Base-by-base conservation (phyloP, 2,888 invertebrate genomes). In the Gryllus longicercus region DNA sequence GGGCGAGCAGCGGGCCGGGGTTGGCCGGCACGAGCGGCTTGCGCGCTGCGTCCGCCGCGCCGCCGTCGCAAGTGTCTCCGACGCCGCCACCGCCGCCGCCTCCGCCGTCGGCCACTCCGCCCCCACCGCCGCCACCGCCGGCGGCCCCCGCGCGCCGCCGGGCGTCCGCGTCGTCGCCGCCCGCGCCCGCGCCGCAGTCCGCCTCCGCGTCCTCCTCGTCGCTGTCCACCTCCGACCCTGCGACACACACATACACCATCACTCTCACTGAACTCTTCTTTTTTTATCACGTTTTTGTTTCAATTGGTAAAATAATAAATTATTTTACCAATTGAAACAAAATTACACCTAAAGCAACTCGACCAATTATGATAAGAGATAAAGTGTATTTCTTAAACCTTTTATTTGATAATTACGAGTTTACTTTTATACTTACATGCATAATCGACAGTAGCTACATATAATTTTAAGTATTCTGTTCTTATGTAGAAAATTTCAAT, bases 1-100 rank as follows among this genome's bases (percentile, higher is more conserved):
- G 82, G 3, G 83, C 81, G 51, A 90, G 85, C 81, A 90, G 86
- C 82, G 90, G 90, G 77, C 90, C 88, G 83, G 89, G 89, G 82
- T 89, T 85, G 78, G 83, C 81, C 51, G 76, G 77, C 80, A 79
- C 80, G 50, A 75, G 76, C 50, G 79, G 49, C 12, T 51, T 75
- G 63, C 74, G 84, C 50, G 81, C 84, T 49, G 81, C 84, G 83
- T 86, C 86, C 84, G 87, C 87, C 82, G 85, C 84, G 77, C 86
- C 86, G 81, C 87, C 87, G 5, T 63, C 63, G n/a, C 16, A 83
- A 85, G 85, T 82, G 86, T 87, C 77, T 86, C 86, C 82, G 86
- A n/a, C n/a, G n/a, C 86, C 83, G 85, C 86, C 25, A 50, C 78
- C 49, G 81, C 38, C 84, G 82, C 78, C 50, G 81, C 80, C 80